Conservation (phyloP, 2,113 vertebrate species). For the Martes martes region DNA sequence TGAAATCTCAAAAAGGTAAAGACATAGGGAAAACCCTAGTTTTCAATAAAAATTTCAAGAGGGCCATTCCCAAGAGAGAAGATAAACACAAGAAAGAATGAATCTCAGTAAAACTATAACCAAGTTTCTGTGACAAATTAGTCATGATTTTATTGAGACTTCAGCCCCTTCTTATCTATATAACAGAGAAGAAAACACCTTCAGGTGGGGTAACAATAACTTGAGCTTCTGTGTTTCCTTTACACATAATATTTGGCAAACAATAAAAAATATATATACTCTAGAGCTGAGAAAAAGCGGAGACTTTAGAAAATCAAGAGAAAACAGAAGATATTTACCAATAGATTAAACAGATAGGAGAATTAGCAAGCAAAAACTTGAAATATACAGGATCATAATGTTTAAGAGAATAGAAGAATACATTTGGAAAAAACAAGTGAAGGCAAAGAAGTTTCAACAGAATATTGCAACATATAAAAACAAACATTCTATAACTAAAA, state of each 20-base stretch:
- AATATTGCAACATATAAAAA: neutral
- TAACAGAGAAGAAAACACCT: neutral
- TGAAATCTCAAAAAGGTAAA: neutral
- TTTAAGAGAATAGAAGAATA: neutral
- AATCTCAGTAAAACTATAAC: neutral
- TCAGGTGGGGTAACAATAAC: neutral
- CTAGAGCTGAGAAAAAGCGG: neutral
- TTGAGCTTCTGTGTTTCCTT: neutral
- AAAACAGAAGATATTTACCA: neutral
- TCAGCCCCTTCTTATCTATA: neutral
- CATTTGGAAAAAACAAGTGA: neutral
- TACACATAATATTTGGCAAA: neutral
- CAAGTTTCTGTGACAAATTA: neutral
- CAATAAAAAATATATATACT: neutral
- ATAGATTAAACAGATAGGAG: neutral
- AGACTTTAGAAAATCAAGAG: neutral
- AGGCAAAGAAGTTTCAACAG: neutral
- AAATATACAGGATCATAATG: neutral
- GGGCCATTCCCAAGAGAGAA: neutral
- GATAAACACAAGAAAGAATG: neutral
- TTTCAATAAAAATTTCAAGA: neutral
- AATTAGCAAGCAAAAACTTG: neutral
- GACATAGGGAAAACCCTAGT: neutral
- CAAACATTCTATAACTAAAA: neutral
- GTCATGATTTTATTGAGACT: neutral